These are phyloP conservation scores for Perca fluviatilis DNA, from an alignment of 2,113 vertebrate species.

Conservation along the genomic window DNA sequence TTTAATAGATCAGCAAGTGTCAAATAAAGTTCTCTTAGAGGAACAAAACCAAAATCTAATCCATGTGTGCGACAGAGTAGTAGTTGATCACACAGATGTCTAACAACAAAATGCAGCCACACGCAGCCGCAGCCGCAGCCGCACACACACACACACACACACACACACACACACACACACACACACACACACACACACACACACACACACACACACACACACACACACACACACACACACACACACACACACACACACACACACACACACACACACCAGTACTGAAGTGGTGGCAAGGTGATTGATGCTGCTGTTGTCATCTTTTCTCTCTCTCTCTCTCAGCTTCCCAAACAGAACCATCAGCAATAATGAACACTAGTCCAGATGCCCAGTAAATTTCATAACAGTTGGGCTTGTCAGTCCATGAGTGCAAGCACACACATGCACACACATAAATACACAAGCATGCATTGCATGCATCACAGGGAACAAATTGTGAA, in stretches of 20 bases:
- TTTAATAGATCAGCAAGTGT: slow-evolving; percentile 12
- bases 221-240: background rate
- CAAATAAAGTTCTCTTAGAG: slow-evolving; percentile 36
- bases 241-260: background rate
- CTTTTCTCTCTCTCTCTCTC: slow-evolving; percentile 35
- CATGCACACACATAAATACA: slow-evolving; percentile 13
- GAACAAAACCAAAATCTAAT: slow-evolving; percentile 8
- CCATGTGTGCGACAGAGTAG: slow-evolving; percentile 22
- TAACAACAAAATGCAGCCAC: slow-evolving; percentile 34
- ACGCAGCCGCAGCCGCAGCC: no score
- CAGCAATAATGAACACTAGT: slow-evolving; percentile 67
- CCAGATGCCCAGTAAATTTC: slow-evolving; percentile 76
- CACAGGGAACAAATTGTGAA: slow-evolving; percentile 27
- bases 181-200: slow-evolving; percentile 15
- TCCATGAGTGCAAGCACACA: slow-evolving; percentile 14
- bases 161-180: background rate
- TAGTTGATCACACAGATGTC: slow-evolving; percentile 46
- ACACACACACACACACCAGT: slow-evolving; percentile 25
- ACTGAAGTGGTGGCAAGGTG: slow-evolving; percentile 67
- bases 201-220: slow-evolving; percentile 22
- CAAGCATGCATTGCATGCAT: background rate
- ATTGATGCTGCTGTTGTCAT: slow-evolving; percentile 74
- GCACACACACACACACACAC: slow-evolving; percentile 8
- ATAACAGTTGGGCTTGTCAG: slow-evolving; percentile 66
- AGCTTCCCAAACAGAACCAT: slow-evolving; percentile 58